Conservation (phyloP, 2,113 vertebrate genomes). For the Orycteropus afer region DNA sequence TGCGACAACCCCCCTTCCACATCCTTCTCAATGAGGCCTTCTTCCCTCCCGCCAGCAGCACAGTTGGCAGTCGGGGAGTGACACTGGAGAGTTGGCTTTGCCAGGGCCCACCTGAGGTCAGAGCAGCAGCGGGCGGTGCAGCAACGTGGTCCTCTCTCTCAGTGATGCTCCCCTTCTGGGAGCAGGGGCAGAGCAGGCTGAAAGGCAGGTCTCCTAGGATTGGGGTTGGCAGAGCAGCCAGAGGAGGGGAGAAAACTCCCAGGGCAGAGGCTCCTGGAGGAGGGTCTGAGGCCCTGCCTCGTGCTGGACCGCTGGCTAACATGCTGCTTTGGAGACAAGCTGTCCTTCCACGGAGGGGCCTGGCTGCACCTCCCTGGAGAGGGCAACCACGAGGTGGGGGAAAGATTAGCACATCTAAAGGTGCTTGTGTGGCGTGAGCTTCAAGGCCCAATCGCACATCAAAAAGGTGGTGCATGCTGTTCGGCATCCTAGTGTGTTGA, state of each 20-base stretch:
- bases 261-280: neutral
- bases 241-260: too few species aligned
- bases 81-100: neutral
- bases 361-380: neutral
- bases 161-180: neutral
- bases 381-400: fast-evolving
- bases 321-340: neutral
- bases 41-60: neutral
- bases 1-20: neutral
- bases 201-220: neutral
- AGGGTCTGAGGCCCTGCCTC: fast-evolving
- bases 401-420: neutral
- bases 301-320: neutral
- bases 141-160: neutral
- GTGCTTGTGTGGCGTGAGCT: neutral
- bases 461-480: neutral
- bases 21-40: neutral
- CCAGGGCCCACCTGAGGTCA: neutral
- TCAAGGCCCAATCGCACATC: neutral
- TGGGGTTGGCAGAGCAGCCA: neutral
- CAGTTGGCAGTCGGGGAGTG: neutral
- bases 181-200: neutral
- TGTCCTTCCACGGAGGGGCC: neutral
- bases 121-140: neutral
- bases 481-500: neutral